phyloP scores from a whole-genome alignment of 2,797 vertebrate species.

The Tenualosa ilisha region DNA sequence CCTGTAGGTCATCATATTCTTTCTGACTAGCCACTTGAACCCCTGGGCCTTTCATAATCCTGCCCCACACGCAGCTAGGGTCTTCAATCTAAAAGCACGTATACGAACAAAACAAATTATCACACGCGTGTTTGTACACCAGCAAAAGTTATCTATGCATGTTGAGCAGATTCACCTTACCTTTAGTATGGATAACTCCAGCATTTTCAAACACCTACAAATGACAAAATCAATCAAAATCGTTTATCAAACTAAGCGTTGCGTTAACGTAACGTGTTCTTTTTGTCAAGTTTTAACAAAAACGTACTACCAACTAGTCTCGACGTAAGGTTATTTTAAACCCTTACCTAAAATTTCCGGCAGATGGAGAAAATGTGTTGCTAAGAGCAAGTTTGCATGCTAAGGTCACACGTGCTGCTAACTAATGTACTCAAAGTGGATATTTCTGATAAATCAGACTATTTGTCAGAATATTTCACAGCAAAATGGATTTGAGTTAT shows the following conservation, averaged over 20 bases:
- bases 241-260: not conserved
- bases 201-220: constrained; percentile 47
- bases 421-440: too few species aligned
- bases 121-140: not conserved
- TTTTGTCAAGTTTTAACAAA: not conserved
- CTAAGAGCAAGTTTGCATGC: too few species aligned
- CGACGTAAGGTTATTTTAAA: too few species aligned
- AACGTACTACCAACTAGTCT: too few species aligned
- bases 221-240: not conserved
- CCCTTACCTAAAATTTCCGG: too few species aligned
- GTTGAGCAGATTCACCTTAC: constrained; percentile 40
- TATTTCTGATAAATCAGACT: too few species aligned
- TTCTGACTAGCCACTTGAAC: constrained; percentile 9
- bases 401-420: too few species aligned
- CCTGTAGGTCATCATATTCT: constrained; percentile 60
- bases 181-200: constrained; percentile 66
- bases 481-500: too few species aligned
- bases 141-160: not conserved
- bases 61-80: constrained; percentile 72
- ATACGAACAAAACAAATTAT: not conserved
- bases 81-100: constrained; percentile 63
- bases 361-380: too few species aligned
- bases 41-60: constrained; percentile 42
- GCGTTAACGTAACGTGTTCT: too few species aligned
- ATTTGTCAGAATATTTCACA: too few species aligned